These are phyloP conservation scores for Andrena trimmerana DNA, from an alignment of 2,888 invertebrate genomes.

Conservation along the genomic window DNA sequence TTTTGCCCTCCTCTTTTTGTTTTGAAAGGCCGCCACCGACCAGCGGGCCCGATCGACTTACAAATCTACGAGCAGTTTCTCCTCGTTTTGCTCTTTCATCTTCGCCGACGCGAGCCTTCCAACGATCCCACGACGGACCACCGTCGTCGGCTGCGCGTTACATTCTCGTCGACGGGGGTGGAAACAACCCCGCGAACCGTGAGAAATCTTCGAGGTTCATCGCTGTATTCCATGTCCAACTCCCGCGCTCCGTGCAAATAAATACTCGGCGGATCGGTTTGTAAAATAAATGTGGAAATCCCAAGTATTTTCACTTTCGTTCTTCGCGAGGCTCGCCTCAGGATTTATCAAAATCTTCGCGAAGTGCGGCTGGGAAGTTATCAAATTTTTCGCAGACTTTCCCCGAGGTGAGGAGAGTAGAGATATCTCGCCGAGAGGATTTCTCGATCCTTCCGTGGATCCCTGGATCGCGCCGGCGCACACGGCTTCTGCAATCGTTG, in stretches of 20 bases:
- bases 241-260: too few species aligned
- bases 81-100: constrained; percentile 74
- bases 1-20: constrained; percentile 63
- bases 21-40: constrained; percentile 57
- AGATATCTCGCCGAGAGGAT: constrained; percentile 4
- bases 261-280: too few species aligned
- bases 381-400: background rate
- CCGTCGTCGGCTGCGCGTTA: constrained; percentile 70
- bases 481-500: constrained; percentile 4
- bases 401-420: background rate
- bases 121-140: constrained; percentile 74
- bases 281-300: too few species aligned
- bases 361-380: too few species aligned
- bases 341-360: background rate
- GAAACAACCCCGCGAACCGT: constrained; percentile 37
- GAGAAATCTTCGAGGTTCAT: constrained; percentile 15
- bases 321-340: too few species aligned
- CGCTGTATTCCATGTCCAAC: background rate
- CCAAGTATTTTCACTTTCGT: too few species aligned
- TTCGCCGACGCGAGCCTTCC: constrained; percentile 76
- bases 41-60: constrained; percentile 71
- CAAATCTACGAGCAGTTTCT: constrained; percentile 56
- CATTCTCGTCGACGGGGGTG: constrained; percentile 72
- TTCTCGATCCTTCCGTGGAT: background rate
- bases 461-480: background rate